phyloP scores from a whole-genome alignment of 2,113 vertebrate species.

The Pipra filicauda region DNA sequence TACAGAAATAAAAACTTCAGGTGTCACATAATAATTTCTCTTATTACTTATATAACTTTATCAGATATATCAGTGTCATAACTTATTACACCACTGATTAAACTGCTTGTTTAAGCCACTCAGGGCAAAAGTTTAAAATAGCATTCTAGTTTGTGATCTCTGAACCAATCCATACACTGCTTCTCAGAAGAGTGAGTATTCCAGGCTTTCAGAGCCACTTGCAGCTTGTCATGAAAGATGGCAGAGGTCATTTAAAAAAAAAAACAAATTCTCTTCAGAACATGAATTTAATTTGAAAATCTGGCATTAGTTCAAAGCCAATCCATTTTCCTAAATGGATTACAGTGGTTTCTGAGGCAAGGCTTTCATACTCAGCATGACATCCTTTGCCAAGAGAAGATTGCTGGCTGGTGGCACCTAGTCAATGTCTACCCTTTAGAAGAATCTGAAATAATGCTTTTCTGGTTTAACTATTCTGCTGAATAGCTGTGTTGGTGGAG shows the following conservation, averaged over 20 bases:
- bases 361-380: not conserved
- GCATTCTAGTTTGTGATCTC: not conserved
- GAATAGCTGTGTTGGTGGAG: not conserved
- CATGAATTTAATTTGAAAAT: conserved; percentile 6
- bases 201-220: not conserved
- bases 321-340: conserved; percentile 25
- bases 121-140: conserved; percentile 2
- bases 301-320: conserved; percentile 12
- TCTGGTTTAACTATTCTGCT: not conserved
- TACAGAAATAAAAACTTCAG: conserved; percentile 3
- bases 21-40: not conserved
- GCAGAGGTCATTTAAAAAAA: not conserved
- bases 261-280: not conserved
- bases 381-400: not conserved
- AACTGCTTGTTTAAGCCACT: not conserved
- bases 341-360: conserved; percentile 17
- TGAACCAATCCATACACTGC: not conserved
- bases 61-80: not conserved
- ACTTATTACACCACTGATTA: not conserved
- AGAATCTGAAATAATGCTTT: not conserved
- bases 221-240: not conserved
- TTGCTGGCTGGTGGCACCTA: not conserved
- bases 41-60: not conserved
- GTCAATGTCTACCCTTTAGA: not conserved
- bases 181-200: not conserved